phyloP scores from a whole-genome alignment of 1,140 invertebrate species.

The Ericerus pela region DNA sequence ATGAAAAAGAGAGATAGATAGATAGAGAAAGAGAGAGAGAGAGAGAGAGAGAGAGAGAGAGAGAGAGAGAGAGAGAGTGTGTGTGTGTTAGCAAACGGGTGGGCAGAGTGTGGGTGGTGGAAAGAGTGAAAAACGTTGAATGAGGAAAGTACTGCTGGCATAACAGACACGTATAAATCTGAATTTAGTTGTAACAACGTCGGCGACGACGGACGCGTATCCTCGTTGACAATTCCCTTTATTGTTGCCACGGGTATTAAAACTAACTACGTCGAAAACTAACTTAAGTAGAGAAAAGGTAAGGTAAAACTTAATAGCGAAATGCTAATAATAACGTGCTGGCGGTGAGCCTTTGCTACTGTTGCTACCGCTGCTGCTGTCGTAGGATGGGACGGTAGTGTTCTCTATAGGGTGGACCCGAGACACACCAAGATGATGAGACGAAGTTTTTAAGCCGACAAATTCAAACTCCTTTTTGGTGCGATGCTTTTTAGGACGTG shows the following conservation, averaged over 20 bases:
- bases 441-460: slow-evolving; percentile 9
- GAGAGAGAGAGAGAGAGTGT: no score
- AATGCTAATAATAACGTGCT: slow-evolving; percentile 2
- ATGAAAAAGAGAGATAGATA: no score
- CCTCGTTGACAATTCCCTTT: slow-evolving; percentile 10
- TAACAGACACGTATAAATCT: neutral
- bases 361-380: no score
- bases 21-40: no score
- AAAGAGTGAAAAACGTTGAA: neutral
- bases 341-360: no score
- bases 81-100: no score
- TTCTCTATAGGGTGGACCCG: neutral
- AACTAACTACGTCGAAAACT: slow-evolving; percentile 10
- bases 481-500: no score
- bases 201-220: neutral
- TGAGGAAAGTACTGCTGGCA: neutral
- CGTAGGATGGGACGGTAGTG: no score
- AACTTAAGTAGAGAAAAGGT: slow-evolving; percentile 6
- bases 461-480: neutral
- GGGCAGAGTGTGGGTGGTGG: neutral
- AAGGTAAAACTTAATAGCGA: neutral
- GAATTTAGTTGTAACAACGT: neutral
- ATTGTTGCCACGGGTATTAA: slow-evolving; percentile 9
- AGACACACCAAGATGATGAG: neutral
- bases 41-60: no score